Evolutionary conservation across 30 jellyfish, hydroid and myxozoan species (phyloP).

Genomic region (Catostylus mosaicus): DNA sequence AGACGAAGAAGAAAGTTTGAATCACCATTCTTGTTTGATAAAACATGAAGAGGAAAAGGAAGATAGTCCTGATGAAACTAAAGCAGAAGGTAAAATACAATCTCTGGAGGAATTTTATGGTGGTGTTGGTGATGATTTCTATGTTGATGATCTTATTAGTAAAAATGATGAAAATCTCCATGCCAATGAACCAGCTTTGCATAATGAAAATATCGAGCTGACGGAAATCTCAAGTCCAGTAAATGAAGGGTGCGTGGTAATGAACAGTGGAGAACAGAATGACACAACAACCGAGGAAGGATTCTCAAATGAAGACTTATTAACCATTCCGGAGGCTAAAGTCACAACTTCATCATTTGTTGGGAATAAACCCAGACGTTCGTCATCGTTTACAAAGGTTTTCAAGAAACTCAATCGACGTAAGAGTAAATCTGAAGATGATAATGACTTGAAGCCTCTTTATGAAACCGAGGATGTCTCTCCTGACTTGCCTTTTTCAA

Average conservation of each 20-base stretch:
- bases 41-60: background rate
- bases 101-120: background rate
- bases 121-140: background rate
- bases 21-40: background rate
- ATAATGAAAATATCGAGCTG: background rate
- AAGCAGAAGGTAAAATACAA: background rate
- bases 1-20: conserved; percentile 40
- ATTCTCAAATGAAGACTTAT: background rate
- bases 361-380: conserved; percentile 39
- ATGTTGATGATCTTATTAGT: conserved; percentile 10
- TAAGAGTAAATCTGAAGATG: background rate
- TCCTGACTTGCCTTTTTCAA: conserved; percentile 62
- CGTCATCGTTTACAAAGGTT: conserved; percentile 49
- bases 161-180: background rate
- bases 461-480: background rate
- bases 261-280: background rate
- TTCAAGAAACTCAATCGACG: conserved; percentile 67
- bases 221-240: background rate
- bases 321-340: conserved; percentile 28
- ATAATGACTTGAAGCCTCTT: background rate
- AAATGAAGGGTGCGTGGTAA: background rate
- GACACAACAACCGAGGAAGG: conserved; percentile 14
- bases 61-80: background rate
- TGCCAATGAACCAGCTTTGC: background rate
- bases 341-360: conserved; percentile 73